phyloP scores from a whole-genome alignment of 2,888 invertebrate species.

The Ophion ventricosus region DNA sequence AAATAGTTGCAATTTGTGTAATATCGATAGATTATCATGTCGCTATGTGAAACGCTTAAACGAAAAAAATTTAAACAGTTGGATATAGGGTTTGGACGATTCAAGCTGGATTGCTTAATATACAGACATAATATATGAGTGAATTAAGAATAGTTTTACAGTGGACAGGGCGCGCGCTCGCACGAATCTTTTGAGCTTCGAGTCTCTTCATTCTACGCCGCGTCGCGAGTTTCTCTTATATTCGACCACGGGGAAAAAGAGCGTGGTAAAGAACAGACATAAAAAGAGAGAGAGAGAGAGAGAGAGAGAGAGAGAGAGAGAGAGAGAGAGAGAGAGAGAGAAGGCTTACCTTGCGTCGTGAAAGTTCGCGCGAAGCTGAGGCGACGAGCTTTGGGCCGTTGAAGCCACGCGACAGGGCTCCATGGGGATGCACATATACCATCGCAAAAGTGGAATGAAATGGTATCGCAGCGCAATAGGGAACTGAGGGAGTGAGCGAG shows the following conservation, averaged over 20 bases:
- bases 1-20: too few relatives aligned
- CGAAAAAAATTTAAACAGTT: not conserved
- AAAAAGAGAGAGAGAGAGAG: slow-evolving; percentile 1
- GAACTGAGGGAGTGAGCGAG: not conserved
- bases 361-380: slow-evolving; percentile 39
- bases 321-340: not conserved
- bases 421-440: slow-evolving; percentile 24
- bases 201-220: slow-evolving; percentile 25
- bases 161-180: slow-evolving; percentile 9
- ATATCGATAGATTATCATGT: too few relatives aligned
- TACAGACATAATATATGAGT: slow-evolving; percentile 31
- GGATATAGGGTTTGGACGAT: not conserved
- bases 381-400: slow-evolving; percentile 38
- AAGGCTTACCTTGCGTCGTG: slow-evolving; percentile 15
- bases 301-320: not conserved
- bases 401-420: slow-evolving; percentile 42
- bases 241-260: slow-evolving; percentile 10
- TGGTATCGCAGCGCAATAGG: slow-evolving; percentile 13
- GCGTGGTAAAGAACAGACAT: not conserved
- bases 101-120: not conserved
- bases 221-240: slow-evolving; percentile 29
- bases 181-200: slow-evolving; percentile 49
- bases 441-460: slow-evolving; percentile 29
- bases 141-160: slow-evolving; percentile 51
- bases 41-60: not conserved